phyloP scores from a whole-genome alignment of 2,113 vertebrate species.

The Atlantisia rogersi region DNA sequence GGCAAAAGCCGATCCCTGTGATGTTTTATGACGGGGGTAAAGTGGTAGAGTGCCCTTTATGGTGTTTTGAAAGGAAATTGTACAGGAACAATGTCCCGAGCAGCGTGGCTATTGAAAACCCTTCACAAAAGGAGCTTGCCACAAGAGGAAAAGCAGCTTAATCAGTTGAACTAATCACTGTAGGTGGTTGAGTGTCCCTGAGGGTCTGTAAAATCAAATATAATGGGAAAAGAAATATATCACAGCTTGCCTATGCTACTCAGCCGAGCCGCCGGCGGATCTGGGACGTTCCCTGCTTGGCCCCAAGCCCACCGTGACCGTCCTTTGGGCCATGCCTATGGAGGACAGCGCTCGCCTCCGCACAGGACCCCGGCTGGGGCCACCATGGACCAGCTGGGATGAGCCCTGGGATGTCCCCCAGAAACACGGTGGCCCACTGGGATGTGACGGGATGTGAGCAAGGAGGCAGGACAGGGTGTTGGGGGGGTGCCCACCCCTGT shows the following conservation, averaged over 20 bases:
- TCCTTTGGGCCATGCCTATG: not conserved
- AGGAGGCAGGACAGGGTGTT: not conserved
- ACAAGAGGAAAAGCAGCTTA: constrained; percentile 65
- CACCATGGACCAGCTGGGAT: not conserved
- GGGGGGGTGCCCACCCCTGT: not conserved
- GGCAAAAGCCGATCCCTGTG: not conserved
- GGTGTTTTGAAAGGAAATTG: constrained; percentile 37
- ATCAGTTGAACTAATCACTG: constrained; percentile 46
- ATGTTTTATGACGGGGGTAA: not conserved
- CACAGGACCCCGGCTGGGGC: not conserved
- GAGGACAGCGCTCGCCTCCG: not conserved
- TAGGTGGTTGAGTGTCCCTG: constrained; percentile 56
- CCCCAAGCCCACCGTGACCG: fast-evolving
- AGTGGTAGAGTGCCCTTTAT: constrained; percentile 20
- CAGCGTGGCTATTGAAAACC: not conserved
- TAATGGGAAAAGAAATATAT: constrained; percentile 49
- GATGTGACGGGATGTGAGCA: not conserved
- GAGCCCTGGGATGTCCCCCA: not conserved
- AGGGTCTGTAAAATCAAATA: constrained; percentile 64
- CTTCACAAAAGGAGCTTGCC: constrained; percentile 44
- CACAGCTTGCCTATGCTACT: constrained; percentile 16
- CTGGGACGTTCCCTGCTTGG: not conserved
- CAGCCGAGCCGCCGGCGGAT: not conserved
- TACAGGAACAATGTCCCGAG: constrained; percentile 21
- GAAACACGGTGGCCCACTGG: fast-evolving